These are phyloP conservation scores for Melanotaenia maccullochi DNA, from an alignment of 2,797 vertebrate genomes.

Conservation along the genomic window DNA sequence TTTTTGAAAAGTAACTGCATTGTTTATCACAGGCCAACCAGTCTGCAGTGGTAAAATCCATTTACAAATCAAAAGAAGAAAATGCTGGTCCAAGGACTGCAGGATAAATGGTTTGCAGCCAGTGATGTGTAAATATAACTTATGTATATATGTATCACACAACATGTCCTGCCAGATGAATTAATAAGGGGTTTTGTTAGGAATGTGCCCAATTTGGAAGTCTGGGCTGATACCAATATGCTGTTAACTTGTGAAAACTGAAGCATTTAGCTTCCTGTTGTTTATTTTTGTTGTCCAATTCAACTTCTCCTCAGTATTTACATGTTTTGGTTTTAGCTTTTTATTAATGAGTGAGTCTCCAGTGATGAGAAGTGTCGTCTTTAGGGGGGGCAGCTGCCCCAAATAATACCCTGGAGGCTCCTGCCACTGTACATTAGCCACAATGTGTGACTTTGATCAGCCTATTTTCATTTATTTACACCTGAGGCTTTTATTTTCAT, in stretches of 20 bases:
- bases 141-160: no score
- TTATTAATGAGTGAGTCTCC: neutral
- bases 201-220: neutral
- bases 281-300: neutral
- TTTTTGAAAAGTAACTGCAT: conserved; percentile 46
- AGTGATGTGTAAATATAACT: no score
- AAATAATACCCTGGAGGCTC: conserved; percentile 21
- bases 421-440: conserved; percentile 15
- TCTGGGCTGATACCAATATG: neutral
- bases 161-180: no score
- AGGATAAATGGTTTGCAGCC: no score
- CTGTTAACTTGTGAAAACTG: neutral
- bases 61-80: conserved; percentile 50
- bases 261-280: neutral
- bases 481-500: neutral
- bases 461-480: conserved; percentile 15
- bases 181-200: neutral
- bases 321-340: neutral
- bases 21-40: conserved; percentile 45
- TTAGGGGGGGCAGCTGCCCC: conserved; percentile 31
- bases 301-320: neutral
- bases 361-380: conserved; percentile 1
- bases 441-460: conserved; percentile 17
- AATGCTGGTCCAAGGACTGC: neutral
- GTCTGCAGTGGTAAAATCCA: conserved; percentile 37